phyloP scores from a whole-genome alignment of 1,140 invertebrate genomes.

The Drosophila kanapiae region DNA sequence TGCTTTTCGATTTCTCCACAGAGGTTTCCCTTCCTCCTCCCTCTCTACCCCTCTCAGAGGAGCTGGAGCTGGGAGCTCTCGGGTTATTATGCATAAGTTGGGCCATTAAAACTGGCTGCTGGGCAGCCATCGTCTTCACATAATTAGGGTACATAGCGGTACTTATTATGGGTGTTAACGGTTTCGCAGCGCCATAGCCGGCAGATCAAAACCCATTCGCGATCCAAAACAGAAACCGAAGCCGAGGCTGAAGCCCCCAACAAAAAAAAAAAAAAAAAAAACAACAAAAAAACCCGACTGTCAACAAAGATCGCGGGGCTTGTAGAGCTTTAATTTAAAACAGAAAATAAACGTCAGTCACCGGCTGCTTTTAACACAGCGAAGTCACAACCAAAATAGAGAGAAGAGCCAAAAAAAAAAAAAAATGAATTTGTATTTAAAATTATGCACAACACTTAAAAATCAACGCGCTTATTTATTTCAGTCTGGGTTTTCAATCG shows the following conservation, averaged over 20 bases:
- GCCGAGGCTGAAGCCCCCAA: conserved; percentile 8
- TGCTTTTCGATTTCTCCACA: conserved; percentile 67
- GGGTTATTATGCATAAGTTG: conserved; percentile 66
- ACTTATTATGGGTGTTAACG: conserved; percentile 83
- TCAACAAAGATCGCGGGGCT: conserved; percentile 42
- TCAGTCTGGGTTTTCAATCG: conserved; percentile 49
- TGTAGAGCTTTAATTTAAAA: conserved; percentile 68
- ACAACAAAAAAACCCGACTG: conserved; percentile 48
- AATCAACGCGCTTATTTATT: conserved; percentile 79
- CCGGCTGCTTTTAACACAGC: conserved; percentile 44
- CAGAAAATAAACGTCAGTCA: conserved; percentile 73
- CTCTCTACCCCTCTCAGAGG: background rate
- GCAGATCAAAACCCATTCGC: conserved; percentile 60
- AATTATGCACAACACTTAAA: conserved; percentile 84
- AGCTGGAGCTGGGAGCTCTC: background rate
- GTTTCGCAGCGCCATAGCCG: conserved; percentile 67
- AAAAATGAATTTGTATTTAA: conserved; percentile 61
- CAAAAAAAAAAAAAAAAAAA: background rate
- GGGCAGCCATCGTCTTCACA: conserved; percentile 56
- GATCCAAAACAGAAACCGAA: conserved; percentile 37
- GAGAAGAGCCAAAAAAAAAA: conserved; percentile 31
- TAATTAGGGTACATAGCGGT: conserved; percentile 83
- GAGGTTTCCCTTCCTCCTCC: conserved; percentile 4
- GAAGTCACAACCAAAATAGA: conserved; percentile 22
- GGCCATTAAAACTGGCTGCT: conserved; percentile 63